Percentiles rank a stretch among this genome's conserved stretches.
Evolutionary conservation across 2,113 vertebrate genomes (phyloP).

Genomic region (Panthera leo): DNA sequence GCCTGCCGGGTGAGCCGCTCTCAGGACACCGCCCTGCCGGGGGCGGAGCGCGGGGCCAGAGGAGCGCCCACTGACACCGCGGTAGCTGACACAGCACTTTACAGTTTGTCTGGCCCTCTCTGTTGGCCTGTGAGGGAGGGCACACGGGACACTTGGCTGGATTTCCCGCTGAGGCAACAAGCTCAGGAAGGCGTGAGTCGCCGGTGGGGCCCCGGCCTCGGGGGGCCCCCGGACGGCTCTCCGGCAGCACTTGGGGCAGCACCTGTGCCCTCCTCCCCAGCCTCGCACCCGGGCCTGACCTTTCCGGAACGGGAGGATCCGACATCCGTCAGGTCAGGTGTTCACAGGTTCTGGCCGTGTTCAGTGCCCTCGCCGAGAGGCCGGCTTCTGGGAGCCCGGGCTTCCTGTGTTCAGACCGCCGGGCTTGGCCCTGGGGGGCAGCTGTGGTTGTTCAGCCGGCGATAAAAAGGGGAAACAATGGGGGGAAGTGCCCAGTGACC

Average conservation of each 20-base stretch:
- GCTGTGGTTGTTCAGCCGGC: background rate
- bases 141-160: background rate
- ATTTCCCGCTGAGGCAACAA: background rate
- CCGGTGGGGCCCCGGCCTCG: background rate
- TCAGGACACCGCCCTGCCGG: background rate
- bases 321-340: background rate
- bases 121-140: accelerated
- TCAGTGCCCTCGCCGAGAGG: background rate
- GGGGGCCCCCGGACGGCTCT: background rate
- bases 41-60: background rate
- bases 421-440: background rate
- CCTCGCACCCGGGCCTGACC: background rate
- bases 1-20: accelerated
- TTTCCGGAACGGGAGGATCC: background rate
- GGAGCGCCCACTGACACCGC: background rate
- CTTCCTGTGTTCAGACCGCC: background rate
- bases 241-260: background rate
- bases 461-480: background rate
- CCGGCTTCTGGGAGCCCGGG: background rate
- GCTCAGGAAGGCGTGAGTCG: background rate
- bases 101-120: background rate
- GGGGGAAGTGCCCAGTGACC: background rate
- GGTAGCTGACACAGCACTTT: background rate
- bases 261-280: background rate
- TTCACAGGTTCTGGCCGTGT: background rate